phyloP scores from a whole-genome alignment of 1,140 invertebrate genomes.

The Ceratina australensis region DNA sequence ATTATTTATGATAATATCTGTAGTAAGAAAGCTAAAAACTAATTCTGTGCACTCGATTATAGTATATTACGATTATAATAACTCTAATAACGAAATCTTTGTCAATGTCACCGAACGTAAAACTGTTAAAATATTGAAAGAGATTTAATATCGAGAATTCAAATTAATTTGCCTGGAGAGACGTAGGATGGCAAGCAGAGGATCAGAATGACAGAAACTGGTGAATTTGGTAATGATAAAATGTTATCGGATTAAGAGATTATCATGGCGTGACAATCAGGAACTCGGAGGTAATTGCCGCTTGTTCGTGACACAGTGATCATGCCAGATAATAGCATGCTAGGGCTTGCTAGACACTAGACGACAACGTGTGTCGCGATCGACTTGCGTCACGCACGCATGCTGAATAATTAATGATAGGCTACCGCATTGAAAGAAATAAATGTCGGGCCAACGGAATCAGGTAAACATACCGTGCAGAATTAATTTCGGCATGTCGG shows the following conservation, averaged over 20 bases:
- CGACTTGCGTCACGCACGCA: conserved; percentile 49
- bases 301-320: conserved; percentile 47
- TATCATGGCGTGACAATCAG: conserved; percentile 36
- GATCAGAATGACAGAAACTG: not conserved
- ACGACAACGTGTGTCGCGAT: conserved; percentile 48
- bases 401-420: conserved; percentile 51
- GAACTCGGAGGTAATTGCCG: conserved; percentile 42
- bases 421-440: conserved; percentile 27
- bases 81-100: too few relatives aligned
- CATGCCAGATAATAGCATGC: conserved; percentile 44
- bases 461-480: conserved; percentile 1
- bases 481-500: conserved; percentile 35
- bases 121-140: too few relatives aligned
- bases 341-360: conserved; percentile 52
- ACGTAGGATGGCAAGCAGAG: too few relatives aligned
- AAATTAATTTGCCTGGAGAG: too few relatives aligned
- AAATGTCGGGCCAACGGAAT: conserved; percentile 23
- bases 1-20: too few relatives aligned
- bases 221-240: conserved; percentile 27
- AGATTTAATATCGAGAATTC: too few relatives aligned
- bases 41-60: too few relatives aligned
- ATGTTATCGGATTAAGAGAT: conserved; percentile 55
- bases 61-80: too few relatives aligned
- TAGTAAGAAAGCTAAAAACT: too few relatives aligned
- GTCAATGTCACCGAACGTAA: too few relatives aligned